phyloP scores from a whole-genome alignment of 2,113 vertebrate species.

The Malurus alboscapulatus region DNA sequence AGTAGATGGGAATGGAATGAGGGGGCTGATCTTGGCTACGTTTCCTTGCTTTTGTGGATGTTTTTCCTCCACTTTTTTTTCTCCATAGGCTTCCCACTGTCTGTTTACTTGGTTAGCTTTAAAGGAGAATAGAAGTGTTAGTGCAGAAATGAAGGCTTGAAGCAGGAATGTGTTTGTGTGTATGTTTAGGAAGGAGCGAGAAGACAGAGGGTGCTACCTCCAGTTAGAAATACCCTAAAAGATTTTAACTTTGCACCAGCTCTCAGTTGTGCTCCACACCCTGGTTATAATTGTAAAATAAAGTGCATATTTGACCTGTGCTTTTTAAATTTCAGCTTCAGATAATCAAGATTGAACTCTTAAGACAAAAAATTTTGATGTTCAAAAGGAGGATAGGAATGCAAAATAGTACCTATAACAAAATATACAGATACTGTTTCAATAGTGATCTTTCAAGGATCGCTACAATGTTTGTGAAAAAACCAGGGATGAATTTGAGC shows the following conservation, averaged over 20 bases:
- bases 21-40: constrained; percentile 1
- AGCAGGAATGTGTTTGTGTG: neutral
- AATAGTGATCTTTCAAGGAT: neutral
- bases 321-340: neutral
- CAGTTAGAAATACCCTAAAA: neutral
- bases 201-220: neutral
- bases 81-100: neutral
- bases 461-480: neutral
- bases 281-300: neutral
- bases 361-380: neutral
- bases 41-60: neutral
- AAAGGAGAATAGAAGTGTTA: neutral
- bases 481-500: neutral
- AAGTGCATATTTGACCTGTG: neutral
- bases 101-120: constrained; percentile 8
- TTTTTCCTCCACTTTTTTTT: neutral
- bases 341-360: neutral
- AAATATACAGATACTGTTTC: neutral
- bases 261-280: neutral
- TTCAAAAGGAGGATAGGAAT: neutral
- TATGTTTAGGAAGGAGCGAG: neutral
- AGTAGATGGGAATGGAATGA: constrained; percentile 28
- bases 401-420: neutral
- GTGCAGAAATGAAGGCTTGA: neutral
- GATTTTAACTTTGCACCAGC: neutral